Evolutionary conservation across 2,113 vertebrate species (phyloP).

Genomic region (Callithrix jacchus): DNA sequence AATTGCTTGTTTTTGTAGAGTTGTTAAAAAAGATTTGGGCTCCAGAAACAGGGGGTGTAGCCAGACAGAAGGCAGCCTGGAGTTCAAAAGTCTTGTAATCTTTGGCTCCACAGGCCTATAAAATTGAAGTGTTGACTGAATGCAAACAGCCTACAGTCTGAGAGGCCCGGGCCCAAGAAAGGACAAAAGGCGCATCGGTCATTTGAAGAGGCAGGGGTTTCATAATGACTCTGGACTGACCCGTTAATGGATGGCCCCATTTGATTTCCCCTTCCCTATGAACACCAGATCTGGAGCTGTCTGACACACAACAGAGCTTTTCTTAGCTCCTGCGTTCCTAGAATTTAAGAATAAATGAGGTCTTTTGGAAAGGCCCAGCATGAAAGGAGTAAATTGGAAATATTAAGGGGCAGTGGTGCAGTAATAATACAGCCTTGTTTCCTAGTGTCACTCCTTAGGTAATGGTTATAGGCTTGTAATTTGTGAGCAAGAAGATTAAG

Average conservation of each 20-base stretch:
- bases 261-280: not conserved
- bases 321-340: not conserved
- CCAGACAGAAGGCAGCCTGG: conserved; percentile 86
- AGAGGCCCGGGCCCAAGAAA: conserved; percentile 67
- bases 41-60: conserved; percentile 85
- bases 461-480: conserved; percentile 56
- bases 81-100: conserved; percentile 87
- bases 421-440: conserved; percentile 45
- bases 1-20: conserved; percentile 75
- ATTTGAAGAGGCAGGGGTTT: conserved; percentile 76
- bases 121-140: conserved; percentile 88
- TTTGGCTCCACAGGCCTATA: conserved; percentile 87
- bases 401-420: conserved; percentile 9
- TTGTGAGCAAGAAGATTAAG: conserved; percentile 65
- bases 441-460: conserved; percentile 61
- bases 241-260: conserved; percentile 67
- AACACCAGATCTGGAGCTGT: conserved; percentile 73
- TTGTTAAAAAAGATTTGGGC: conserved; percentile 80
- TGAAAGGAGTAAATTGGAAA: conserved; percentile 63
- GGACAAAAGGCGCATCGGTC: conserved; percentile 80
- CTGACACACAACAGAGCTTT: conserved; percentile 59
- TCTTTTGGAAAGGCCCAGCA: not conserved
- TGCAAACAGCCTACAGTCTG: conserved; percentile 81
- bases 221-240: conserved; percentile 7
- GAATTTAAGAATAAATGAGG: conserved; percentile 52